A percentile compares a stretch with the other conserved stretches of the same genome.
Evolutionary conservation across 64 coral and sea anemone genomes (phyloP).

Genomic region (Pocillopora verrucosa): DNA sequence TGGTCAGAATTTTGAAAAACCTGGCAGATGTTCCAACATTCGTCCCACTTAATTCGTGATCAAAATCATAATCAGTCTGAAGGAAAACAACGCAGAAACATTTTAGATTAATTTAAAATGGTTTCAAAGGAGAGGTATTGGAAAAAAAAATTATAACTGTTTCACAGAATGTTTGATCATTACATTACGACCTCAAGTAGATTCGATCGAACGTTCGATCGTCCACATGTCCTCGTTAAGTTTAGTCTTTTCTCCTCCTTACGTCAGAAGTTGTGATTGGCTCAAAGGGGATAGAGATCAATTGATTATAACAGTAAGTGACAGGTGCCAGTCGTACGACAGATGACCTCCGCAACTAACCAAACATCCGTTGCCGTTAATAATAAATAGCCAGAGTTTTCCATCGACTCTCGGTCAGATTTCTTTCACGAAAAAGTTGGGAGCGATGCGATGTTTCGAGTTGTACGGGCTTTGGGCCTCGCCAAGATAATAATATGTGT

Average conservation of each 20-base stretch:
- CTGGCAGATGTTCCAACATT: not conserved
- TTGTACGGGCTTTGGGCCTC: constrained; percentile 66
- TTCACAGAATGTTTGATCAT: not conserved
- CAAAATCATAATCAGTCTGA: not conserved
- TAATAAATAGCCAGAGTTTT: constrained; percentile 74
- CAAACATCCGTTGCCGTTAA: constrained; percentile 72
- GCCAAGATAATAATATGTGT: constrained; percentile 65
- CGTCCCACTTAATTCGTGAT: not conserved
- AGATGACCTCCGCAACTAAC: constrained; percentile 64
- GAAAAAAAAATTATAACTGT: not conserved
- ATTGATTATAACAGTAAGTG: constrained; percentile 60
- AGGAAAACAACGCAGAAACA: not conserved
- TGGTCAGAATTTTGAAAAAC: not conserved
- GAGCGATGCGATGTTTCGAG: constrained; percentile 92
- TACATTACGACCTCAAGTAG: too few species aligned
- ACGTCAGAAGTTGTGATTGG: constrained; percentile 60
- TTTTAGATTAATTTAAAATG: too few species aligned
- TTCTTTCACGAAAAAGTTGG: constrained; percentile 65
- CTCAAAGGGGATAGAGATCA: constrained; percentile 44
- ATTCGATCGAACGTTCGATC: too few species aligned
- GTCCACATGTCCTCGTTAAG: not conserved
- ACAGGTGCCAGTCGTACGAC: constrained; percentile 60
- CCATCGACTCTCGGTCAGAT: constrained; percentile 55
- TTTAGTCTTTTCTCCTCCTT: constrained; percentile 13
- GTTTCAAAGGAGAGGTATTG: too few species aligned